Evolutionary conservation across 2,888 invertebrate species (phyloP), one percentile per base, ranked within the genome.

Genomic region (Chaetogeoica ovagalla): DNA sequence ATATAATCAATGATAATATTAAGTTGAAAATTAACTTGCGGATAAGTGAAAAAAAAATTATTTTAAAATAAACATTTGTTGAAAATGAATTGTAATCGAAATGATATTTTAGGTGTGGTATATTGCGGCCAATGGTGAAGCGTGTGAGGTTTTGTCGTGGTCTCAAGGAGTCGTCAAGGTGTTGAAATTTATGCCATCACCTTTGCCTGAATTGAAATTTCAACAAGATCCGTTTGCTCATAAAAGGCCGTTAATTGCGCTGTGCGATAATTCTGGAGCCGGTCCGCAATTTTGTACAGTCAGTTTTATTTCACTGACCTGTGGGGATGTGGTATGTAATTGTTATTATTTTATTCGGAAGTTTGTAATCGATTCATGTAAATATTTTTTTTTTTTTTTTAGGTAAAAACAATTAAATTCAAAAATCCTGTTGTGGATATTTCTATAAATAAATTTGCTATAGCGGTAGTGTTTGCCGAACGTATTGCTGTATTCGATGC

Each of bases 81-180:
- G 43, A 43, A 43, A 68, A 82, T 86, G 52, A 30, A 19, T 59
- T 60, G 30, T 30, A 30, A 30, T 30, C 1, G 8, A 15, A 15
- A 15, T 48, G 48, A n/a, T 23, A 21, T 70, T 87, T 39, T 87
- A 95, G 91, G 92, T 94, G 66, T 96, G 95, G 95, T 89, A 93
- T 76, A 90, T 96, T 82, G 91, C 93, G 21, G 93, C 94, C 13
- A 93, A 91, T 84, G 97, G 98, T 37, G 97, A 98, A 86, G 98
- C 97, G 2, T 93, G 94, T 82, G 98, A 98, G 87, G 94, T 98
- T 43, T 87, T 98, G 82, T 97, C 97, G 5, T 95, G 97, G 92
- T 90, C 96, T 74, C 96, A 97, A 87, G 96, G 97, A 75, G 91
- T 93, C 83, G 94, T 97, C 71, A 90, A 91, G 82, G 89, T 92